Evolutionary conservation across 2,888 invertebrate genomes (phyloP).

Genomic region (Meiosimyza decipiens): DNA sequence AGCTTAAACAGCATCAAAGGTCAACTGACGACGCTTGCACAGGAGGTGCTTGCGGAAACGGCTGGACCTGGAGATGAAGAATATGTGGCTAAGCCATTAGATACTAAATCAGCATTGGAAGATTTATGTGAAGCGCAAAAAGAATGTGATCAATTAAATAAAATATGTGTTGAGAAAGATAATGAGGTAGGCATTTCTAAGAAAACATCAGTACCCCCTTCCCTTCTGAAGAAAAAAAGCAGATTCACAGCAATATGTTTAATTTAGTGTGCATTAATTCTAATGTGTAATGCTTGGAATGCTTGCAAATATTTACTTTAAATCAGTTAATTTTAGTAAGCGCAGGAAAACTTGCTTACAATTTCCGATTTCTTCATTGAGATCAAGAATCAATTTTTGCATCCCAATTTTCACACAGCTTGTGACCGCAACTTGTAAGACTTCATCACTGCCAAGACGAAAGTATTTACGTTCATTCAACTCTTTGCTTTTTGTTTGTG

Average conservation of each 20-base stretch:
- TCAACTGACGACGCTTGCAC: conserved; percentile 88
- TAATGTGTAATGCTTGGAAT: too few species aligned
- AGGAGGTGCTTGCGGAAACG: conserved; percentile 85
- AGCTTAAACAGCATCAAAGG: conserved; percentile 77
- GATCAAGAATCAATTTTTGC: too few species aligned
- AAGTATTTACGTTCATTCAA: conserved; percentile 3
- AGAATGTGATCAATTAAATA: conserved; percentile 69
- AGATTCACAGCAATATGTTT: too few species aligned
- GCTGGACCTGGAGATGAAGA: conserved; percentile 66
- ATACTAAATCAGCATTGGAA: conserved; percentile 49
- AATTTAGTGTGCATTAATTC: too few species aligned
- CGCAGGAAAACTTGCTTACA: too few species aligned
- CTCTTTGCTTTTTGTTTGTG: neutral
- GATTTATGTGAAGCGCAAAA: conserved; percentile 59
- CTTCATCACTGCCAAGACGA: neutral
- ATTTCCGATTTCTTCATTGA: too few species aligned
- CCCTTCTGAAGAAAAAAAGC: too few species aligned
- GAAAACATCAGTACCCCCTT: neutral
- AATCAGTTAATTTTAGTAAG: too few species aligned
- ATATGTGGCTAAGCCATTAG: conserved; percentile 45
- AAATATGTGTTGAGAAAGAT: conserved; percentile 71
- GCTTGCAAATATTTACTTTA: too few species aligned
- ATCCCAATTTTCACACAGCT: too few species aligned
- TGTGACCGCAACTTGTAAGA: conserved; percentile 8
- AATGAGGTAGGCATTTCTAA: conserved; percentile 69